Evolutionary conservation across 2,888 invertebrate genomes (phyloP).

Genomic region (Cremastinae sp.): DNA sequence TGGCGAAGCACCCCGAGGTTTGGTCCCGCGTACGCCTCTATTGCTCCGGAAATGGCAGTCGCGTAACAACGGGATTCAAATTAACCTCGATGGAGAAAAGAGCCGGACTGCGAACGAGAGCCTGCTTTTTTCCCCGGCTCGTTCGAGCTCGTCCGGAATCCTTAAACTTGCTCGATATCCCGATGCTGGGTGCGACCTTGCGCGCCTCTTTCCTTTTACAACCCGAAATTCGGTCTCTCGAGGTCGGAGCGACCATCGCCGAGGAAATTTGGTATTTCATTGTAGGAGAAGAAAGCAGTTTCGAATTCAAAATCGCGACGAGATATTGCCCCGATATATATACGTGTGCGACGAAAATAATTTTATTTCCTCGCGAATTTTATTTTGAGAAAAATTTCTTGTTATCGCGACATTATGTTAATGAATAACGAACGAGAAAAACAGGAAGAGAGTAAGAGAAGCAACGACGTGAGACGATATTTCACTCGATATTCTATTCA

Average conservation of each 20-base stretch:
- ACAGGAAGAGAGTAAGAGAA: too few species aligned
- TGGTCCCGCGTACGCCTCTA: constrained; percentile 41
- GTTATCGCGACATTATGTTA: too few species aligned
- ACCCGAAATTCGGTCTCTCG: constrained; percentile 17
- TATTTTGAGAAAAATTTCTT: too few species aligned
- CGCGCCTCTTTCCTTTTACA: neutral
- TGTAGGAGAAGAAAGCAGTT: too few species aligned
- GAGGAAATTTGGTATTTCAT: neutral
- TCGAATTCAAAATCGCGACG: too few species aligned
- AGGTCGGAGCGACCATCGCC: constrained; percentile 19
- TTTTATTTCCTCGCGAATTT: too few species aligned
- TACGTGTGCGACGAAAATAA: too few species aligned
- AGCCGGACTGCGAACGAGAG: constrained; percentile 33
- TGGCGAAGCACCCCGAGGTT: constrained; percentile 32
- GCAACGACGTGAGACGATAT: too few species aligned
- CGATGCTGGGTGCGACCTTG: constrained; percentile 27
- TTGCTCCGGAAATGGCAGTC: constrained; percentile 59
- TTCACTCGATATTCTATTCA: too few species aligned
- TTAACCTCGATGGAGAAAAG: constrained; percentile 57
- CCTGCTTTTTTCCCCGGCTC: constrained; percentile 31
- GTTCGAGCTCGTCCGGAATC: constrained; percentile 1
- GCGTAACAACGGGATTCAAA: constrained; percentile 62
- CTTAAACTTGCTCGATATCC: constrained; percentile 36
- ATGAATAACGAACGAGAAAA: too few species aligned
- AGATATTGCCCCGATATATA: neutral